Conservation (phyloP, 2,888 invertebrate species). For the Heliothis peltigera region DNA sequence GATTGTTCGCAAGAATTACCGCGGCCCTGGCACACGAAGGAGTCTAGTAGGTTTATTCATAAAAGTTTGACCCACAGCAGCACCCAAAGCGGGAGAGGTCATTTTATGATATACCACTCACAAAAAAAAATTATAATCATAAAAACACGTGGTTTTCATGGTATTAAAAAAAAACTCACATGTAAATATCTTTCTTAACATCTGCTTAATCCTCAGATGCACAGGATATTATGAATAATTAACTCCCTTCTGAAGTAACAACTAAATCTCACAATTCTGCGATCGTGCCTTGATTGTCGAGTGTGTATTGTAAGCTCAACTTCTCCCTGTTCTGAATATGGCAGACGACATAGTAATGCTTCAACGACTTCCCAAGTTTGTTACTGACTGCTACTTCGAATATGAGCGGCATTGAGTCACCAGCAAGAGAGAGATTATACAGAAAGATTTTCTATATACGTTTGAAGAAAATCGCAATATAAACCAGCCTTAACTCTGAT, state of each 20-base stretch:
- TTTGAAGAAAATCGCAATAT: conserved; percentile 1
- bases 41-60: too few species aligned
- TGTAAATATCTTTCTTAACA: too few species aligned
- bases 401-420: neutral
- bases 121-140: too few species aligned
- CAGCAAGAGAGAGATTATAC: neutral
- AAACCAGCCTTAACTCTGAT: conserved; percentile 21
- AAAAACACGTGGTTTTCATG: too few species aligned
- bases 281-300: conserved; percentile 1
- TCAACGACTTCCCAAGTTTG: neutral
- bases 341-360: conserved; percentile 4
- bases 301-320: neutral
- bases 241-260: neutral
- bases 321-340: conserved; percentile 1
- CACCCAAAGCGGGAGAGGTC: too few species aligned
- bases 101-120: too few species aligned
- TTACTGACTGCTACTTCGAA: neutral
- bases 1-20: too few species aligned
- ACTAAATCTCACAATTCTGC: neutral
- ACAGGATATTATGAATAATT: neutral
- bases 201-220: neutral
- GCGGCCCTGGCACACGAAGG: too few species aligned
- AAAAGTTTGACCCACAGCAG: too few species aligned
- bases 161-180: too few species aligned
- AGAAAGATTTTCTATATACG: neutral